Evolutionary conservation across 1,140 invertebrate genomes (phyloP).

Genomic region (Drosophila arizonae): DNA sequence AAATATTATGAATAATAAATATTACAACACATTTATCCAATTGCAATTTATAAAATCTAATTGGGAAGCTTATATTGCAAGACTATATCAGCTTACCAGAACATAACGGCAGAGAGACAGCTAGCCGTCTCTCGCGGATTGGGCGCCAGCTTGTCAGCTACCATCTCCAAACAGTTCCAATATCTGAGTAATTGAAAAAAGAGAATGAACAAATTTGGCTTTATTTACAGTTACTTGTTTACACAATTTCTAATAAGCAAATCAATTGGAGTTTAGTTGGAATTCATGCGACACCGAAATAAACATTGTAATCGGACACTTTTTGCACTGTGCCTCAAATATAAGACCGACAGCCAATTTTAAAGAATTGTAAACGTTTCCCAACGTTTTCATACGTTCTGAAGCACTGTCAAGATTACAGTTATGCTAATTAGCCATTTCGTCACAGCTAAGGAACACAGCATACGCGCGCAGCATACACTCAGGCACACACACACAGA

Average conservation of each 20-base stretch:
- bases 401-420: neutral
- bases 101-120: constrained; percentile 63
- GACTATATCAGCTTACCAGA: constrained; percentile 51
- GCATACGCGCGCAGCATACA: neutral
- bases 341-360: neutral
- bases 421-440: constrained; percentile 18
- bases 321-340: neutral
- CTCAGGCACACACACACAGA: neutral
- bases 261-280: neutral
- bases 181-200: constrained; percentile 7
- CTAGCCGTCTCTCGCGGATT: constrained; percentile 68
- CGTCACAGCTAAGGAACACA: constrained; percentile 16
- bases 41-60: neutral
- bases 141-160: constrained; percentile 56
- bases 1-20: constrained; percentile 5
- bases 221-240: constrained; percentile 17
- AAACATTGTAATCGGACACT: neutral
- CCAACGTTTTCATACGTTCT: constrained; percentile 36
- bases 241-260: constrained; percentile 6
- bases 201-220: neutral
- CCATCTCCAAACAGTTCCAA: constrained; percentile 31
- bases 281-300: neutral
- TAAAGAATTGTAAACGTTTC: neutral
- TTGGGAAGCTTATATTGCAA: neutral
- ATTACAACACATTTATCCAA: neutral